These are phyloP conservation scores for Chaetodon trifascialis DNA, from an alignment of 2,113 vertebrate genomes.

Conservation along the genomic window DNA sequence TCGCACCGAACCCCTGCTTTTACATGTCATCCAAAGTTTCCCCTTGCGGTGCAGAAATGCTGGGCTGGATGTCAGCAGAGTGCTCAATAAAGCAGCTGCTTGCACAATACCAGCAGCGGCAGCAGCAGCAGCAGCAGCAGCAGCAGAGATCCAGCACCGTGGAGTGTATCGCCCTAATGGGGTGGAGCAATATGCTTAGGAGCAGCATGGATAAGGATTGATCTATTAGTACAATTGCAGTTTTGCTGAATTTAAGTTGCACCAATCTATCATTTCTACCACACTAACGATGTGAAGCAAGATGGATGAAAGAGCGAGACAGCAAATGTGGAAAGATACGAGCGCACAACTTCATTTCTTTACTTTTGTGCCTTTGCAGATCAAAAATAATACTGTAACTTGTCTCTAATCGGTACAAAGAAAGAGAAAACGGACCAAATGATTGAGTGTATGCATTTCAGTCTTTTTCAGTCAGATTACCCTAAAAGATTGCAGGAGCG, in stretches of 20 bases:
- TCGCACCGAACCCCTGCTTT: conserved; percentile 88
- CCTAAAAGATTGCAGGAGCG: not conserved
- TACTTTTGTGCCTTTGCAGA: conserved; percentile 6
- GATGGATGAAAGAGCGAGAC: conserved; percentile 62
- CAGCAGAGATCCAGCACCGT: conserved; percentile 43
- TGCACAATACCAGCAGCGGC: conserved; percentile 64
- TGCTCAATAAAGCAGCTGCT: conserved; percentile 75
- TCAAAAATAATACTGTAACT: conserved; percentile 20
- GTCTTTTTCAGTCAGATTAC: conserved; percentile 12
- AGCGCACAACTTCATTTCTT: conserved; percentile 18
- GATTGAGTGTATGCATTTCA: conserved; percentile 9
- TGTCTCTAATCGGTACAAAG: conserved; percentile 22
- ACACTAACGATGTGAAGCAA: conserved; percentile 62
- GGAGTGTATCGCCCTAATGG: conserved; percentile 75
- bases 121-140: conserved; percentile 25
- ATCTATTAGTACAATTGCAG: conserved; percentile 75
- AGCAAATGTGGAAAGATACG: conserved; percentile 26
- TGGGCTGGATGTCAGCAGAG: conserved; percentile 72
- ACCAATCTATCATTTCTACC: conserved; percentile 74
- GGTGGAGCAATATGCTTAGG: conserved; percentile 78
- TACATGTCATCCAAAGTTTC: conserved; percentile 93
- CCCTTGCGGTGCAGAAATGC: conserved; percentile 87
- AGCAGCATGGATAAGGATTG: conserved; percentile 64
- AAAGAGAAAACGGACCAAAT: not conserved
- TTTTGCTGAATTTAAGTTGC: conserved; percentile 71